Evolutionary conservation across 2,113 vertebrate genomes (phyloP).

Genomic region (Prinia subflava): DNA sequence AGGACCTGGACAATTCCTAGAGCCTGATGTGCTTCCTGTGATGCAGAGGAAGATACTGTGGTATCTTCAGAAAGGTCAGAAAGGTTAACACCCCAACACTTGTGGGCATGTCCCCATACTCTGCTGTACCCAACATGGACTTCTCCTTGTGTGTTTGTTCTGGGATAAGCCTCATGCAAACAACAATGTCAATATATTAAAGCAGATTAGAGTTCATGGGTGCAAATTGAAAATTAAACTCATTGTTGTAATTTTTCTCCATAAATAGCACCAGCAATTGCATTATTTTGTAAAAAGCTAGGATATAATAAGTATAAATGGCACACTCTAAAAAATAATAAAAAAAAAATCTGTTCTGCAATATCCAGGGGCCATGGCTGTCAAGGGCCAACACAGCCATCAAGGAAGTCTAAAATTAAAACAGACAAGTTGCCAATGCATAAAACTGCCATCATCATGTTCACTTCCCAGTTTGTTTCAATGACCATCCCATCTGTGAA

Average conservation of each 20-base stretch:
- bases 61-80: neutral
- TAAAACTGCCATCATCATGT: slow-evolving; percentile 49
- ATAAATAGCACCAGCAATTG: neutral
- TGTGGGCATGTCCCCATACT: neutral
- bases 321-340: neutral
- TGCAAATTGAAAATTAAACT: neutral
- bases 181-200: neutral
- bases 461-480: slow-evolving; percentile 55
- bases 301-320: neutral
- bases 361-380: slow-evolving; percentile 30
- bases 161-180: neutral
- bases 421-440: slow-evolving; percentile 57
- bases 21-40: neutral
- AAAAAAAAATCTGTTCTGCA: neutral
- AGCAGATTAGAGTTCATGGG: neutral
- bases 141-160: neutral
- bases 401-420: slow-evolving; percentile 63
- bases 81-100: neutral
- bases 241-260: neutral
- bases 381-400: slow-evolving; percentile 45
- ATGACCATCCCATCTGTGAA: slow-evolving; percentile 63
- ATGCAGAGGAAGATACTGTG: neutral
- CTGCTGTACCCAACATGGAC: neutral
- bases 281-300: neutral
- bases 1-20: neutral